Evolutionary conservation across 2,888 invertebrate genomes (phyloP), one percentile per base, ranked within the genome.

Genomic region (Phalera bucephala): DNA sequence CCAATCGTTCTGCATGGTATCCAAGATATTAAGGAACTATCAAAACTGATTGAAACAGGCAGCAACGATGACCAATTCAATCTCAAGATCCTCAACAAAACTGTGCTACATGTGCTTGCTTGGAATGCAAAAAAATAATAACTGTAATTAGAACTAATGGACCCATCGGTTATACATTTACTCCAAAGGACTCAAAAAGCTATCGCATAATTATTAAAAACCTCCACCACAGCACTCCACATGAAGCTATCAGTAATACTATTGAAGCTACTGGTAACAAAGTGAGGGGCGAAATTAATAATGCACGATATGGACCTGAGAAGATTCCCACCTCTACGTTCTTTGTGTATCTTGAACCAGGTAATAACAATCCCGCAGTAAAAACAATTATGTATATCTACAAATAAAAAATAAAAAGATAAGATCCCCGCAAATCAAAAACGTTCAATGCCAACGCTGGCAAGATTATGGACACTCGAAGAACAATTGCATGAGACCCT

Each of bases 111-210:
- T n/a, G n/a, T n/a, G n/a, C n/a, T n/a, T n/a, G n/a, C n/a, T n/a
- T n/a, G n/a, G n/a, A n/a, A n/a, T n/a, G n/a, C n/a, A n/a, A n/a
- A n/a, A n/a, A n/a, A n/a, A n/a, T n/a, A n/a, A n/a, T n/a, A n/a
- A n/a, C n/a, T n/a, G n/a, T n/a, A n/a, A n/a, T n/a, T n/a, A n/a
- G n/a, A n/a, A n/a, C 33, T 28, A 33, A 28, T 33, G 51, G 47
- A 1, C 26, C 59, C 0, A 62, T 55, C 5, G 53, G 48, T 0
- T 52, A 57, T 20, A 59, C 57, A 5, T 57, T 62, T 27, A 51
- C 31, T 3, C 21, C 15, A 17, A 59, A 59, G 36, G 51, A 57
- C 3, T 12, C 31, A 8, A 39, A 31, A 25, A 23, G 32, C n/a
- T 48, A 28, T 10, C 28, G 58, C 12, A 46, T 62, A 11, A 53